Conservation (phyloP, 2,888 invertebrate species). For the Nebria salina region DNA sequence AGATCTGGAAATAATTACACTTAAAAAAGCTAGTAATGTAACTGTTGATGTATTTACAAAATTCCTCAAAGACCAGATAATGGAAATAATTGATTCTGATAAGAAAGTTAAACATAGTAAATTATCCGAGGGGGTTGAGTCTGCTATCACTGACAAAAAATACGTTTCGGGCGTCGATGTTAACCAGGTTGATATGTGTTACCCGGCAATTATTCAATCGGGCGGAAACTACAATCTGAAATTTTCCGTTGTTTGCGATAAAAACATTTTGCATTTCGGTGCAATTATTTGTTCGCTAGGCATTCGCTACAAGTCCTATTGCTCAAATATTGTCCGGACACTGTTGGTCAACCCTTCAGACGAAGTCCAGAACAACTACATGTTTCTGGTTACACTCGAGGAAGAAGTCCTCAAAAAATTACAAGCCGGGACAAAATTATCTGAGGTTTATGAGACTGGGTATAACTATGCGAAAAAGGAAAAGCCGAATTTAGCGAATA, state of each 20-base stretch:
- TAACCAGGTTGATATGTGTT: conserved; percentile 94
- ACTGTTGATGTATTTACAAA: conserved; percentile 96
- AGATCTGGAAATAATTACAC: conserved; percentile 86
- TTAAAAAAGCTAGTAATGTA: conserved; percentile 92
- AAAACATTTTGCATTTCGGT: conserved; percentile 94
- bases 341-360: conserved; percentile 93
- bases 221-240: conserved; percentile 98
- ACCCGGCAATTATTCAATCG: conserved; percentile 98
- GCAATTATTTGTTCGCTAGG: conserved; percentile 95
- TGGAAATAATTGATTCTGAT: conserved; percentile 98
- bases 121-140: conserved; percentile 93
- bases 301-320: conserved; percentile 95
- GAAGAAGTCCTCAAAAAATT: conserved; percentile 90
- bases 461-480: conserved; percentile 85
- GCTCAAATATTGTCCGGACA: conserved; percentile 97
- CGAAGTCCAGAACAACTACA: conserved; percentile 85
- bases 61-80: conserved; percentile 95
- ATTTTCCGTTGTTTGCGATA: conserved; percentile 95
- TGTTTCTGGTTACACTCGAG: conserved; percentile 87
- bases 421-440: conserved; percentile 82
- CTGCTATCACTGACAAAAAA: conserved; percentile 94
- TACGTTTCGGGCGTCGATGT: conserved; percentile 92
- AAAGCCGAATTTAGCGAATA: conserved; percentile 85
- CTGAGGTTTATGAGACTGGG: conserved; percentile 87
- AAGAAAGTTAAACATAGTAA: conserved; percentile 97